phyloP scores from a whole-genome alignment of 2,797 vertebrate species.

The Sebastes alutus region DNA sequence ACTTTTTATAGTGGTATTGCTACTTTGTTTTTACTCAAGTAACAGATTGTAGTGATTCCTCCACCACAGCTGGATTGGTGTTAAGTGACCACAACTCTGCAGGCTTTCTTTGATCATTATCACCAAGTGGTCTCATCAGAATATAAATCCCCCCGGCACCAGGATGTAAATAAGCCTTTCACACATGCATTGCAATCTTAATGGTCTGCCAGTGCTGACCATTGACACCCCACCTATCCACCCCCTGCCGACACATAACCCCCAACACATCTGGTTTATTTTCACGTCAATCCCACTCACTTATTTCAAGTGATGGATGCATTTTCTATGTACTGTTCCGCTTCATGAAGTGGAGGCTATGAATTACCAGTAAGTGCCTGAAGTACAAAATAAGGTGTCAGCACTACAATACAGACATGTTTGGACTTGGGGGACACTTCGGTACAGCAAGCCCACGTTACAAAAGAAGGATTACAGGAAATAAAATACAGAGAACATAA shows the following conservation, averaged over 20 bases:
- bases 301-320: background rate
- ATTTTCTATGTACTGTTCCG: background rate
- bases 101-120: background rate
- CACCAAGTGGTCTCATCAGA: constrained; percentile 2
- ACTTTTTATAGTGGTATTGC: background rate
- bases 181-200: constrained; percentile 18
- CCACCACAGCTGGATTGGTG: background rate
- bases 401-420: constrained; percentile 36
- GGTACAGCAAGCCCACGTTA: background rate
- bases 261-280: background rate
- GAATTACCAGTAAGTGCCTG: background rate
- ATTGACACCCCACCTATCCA: background rate
- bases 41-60: too few species aligned
- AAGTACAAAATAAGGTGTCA: background rate
- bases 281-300: background rate
- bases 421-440: constrained; percentile 20
- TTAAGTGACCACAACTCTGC: background rate
- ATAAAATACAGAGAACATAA: background rate
- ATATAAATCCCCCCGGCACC: background rate
- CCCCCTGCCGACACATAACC: background rate
- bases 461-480: constrained; percentile 38
- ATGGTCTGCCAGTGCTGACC: background rate
- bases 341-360: background rate
- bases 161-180: constrained; percentile 34
- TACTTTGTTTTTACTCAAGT: background rate